These are phyloP conservation scores for Pristionchus pacificus DNA, from an alignment of 1,140 invertebrate genomes.

Conservation along the genomic window DNA sequence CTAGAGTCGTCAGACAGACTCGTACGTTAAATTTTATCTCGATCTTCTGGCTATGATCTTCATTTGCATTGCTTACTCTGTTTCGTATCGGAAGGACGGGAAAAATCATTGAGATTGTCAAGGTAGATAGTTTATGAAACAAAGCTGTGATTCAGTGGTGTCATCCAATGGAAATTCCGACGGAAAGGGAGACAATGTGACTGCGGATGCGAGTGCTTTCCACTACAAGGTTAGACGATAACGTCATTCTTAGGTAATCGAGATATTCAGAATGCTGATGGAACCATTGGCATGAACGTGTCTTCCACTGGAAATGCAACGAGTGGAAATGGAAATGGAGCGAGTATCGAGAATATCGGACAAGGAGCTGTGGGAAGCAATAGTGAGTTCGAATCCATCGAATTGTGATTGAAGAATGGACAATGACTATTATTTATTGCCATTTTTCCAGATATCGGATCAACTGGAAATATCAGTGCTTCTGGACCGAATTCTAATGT, in stretches of 20 bases:
- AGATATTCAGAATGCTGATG: conserved; percentile 13
- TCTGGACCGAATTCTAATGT: conserved; percentile 24
- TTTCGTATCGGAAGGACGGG: too few relatives aligned
- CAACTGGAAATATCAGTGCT: conserved; percentile 20
- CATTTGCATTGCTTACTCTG: too few relatives aligned
- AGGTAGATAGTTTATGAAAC: too few relatives aligned
- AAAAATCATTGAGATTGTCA: too few relatives aligned
- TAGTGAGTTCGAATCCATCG: conserved; percentile 3
- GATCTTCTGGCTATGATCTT: too few relatives aligned
- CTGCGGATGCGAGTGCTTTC: conserved; percentile 6
- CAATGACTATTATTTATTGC: not conserved
- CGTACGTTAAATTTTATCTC: too few relatives aligned
- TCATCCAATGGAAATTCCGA: not conserved
- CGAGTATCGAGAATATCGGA: conserved; percentile 2
- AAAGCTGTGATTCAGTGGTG: conserved; percentile 2
- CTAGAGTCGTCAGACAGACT: too few relatives aligned
- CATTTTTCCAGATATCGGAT: conserved; percentile 7
- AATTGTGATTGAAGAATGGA: too few relatives aligned
- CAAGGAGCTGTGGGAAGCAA: conserved; percentile 7
- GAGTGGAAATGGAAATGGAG: not conserved
- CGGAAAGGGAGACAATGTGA: conserved; percentile 13
- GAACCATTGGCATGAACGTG: conserved; percentile 20
- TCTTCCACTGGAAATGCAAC: conserved; percentile 13
- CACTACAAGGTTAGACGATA: conserved; percentile 16
- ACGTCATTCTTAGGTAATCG: conserved; percentile 1